Evolutionary conservation across 2,113 vertebrate species (phyloP), one percentile per base, ranked within the genome.

Genomic region (Elachura formosa): DNA sequence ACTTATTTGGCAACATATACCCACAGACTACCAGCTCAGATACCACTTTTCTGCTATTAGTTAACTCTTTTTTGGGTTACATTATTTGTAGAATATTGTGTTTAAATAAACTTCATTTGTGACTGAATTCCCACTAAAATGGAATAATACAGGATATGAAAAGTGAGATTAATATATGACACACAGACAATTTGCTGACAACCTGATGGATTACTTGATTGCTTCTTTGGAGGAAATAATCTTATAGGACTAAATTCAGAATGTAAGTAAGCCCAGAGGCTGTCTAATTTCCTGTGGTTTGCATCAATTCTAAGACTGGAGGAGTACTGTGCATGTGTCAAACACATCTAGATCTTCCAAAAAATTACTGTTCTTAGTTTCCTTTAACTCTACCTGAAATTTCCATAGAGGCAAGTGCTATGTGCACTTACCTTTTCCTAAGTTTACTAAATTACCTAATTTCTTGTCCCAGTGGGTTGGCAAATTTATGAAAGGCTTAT

Each of bases 171-270:
- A 89, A 89, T 90, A 86, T 40, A 76, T 68, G 62, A 64, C 78
- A 90, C 46, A 46, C 12, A 74, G 72, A 95, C 36, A 91, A 84
- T 63, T 84, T 93, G 40, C 79, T 94, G 91, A 81, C 85, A 96
- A 51, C 22, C 71, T 94, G 91, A 96, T 77, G 67, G 66, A 95
- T 95, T 23, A 59, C 54, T 76, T 88, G 82, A 82, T 76, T 90
- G 61, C 43, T 78, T 66, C 81, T 92, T 71, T 59, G 54, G 62
- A 86, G 67, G 34, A 87, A 86, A 84, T 83, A 89, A 64, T 2
- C 7, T 69, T 82, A 67, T 25, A 83, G 45, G 43, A 64, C 62
- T 75, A 89, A 82, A 95, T 81, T 91, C 84, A 89, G 77, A 81
- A 83, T 51, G 22, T 48, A 92, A 94, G 82, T 68, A 67, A 93